Conservation (phyloP, 2,888 invertebrate genomes). For the Aporophyla nigra region DNA sequence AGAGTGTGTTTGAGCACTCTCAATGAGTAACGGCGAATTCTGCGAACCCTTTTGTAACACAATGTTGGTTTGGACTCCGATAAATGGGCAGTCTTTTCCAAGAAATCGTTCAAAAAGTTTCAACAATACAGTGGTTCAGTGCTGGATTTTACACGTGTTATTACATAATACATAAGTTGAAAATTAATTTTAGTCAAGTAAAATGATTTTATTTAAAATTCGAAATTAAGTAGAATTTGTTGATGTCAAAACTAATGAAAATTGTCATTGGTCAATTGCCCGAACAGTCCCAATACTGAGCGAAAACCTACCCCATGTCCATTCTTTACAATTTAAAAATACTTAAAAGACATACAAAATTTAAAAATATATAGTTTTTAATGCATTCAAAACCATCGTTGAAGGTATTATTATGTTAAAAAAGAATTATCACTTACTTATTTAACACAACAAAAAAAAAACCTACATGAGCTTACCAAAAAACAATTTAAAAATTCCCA, state of each 20-base stretch:
- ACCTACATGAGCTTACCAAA: constrained; percentile 9
- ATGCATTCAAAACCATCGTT: background rate
- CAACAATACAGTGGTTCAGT: background rate
- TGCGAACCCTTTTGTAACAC: constrained; percentile 3
- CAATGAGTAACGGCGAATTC: background rate
- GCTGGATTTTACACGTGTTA: background rate
- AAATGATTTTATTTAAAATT: background rate
- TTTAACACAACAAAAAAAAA: constrained; percentile 7
- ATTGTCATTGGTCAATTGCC: background rate
- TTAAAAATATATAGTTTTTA: background rate
- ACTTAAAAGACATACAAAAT: too few species aligned
- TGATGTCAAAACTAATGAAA: background rate
- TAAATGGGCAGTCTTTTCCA: background rate
- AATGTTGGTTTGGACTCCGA: background rate
- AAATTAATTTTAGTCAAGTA: background rate
- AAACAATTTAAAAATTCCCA: constrained; percentile 12
- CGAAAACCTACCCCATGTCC: background rate
- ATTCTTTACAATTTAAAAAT: background rate
- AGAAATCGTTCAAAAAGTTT: background rate
- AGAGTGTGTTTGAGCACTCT: background rate
- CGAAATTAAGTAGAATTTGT: background rate
- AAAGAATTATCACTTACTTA: too few species aligned
- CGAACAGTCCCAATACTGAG: background rate
- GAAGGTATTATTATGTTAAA: background rate
- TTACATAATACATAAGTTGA: background rate